Evolutionary conservation across 2,113 vertebrate genomes (phyloP), one percentile per base, ranked within the genome.

Genomic region (Sylvia atricapilla): DNA sequence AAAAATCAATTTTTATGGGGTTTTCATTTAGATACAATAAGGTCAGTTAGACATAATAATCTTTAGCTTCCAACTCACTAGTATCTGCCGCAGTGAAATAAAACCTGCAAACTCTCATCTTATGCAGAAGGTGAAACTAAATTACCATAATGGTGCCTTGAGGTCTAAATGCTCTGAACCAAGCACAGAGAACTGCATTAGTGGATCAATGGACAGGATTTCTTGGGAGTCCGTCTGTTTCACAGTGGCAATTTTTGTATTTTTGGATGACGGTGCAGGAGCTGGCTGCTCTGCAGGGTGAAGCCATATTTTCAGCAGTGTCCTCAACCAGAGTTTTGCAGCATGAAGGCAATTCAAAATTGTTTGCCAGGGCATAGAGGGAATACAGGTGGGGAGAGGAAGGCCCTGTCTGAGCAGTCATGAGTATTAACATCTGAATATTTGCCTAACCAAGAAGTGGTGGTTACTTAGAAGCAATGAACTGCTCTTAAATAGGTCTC

Each of bases 191-290:
- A 76, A 31, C 16, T 22, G 4, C 30, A 18, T 2, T 39, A 23
- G 12, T 59, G 35, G 43, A 50, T n/a, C 22, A 50, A 12, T 3
- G 47, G 56, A 43, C 35, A 59, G 33, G 28, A 16, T 55, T 67
- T 70, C 47, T 55, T 67, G 47, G 28, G 43, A 62, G 7, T 44
- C 16, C 5, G 11, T 60, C 27, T 58, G 13, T 44, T 80, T 84
- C 43, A 33, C 30, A 13, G 47, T 28, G 24, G 14, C 30, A 87
- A 43, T 17, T 17, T 47, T 56, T n/a, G 9, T 24, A 3, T 9
- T 80, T 50, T 86, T 0, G 0, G 8, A 15, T 23, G 15, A 35
- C 2, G 1, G 5, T 2, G 23, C 1, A 5, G 63, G 6, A 82
- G 6, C 21, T 62, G 43, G 7, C 46, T 49, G 14, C n/a, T 53